Percentiles rank a stretch among this genome's conserved stretches.
Conservation (phyloP, 2,113 vertebrate genomes). For the Anoura caudifer region DNA sequence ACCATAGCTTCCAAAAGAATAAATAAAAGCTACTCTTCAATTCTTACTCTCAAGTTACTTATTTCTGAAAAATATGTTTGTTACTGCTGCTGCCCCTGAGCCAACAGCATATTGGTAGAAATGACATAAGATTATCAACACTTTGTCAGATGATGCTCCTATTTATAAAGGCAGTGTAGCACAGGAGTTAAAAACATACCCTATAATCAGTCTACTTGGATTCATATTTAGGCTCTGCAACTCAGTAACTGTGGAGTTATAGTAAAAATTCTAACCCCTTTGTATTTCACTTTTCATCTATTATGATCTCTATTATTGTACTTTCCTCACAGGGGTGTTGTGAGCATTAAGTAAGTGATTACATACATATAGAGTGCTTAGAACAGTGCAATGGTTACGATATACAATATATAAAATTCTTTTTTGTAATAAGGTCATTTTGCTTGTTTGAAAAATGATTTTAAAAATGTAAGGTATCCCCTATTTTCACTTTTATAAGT, state of each 20-base stretch:
- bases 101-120: conserved; percentile 4
- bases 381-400: neutral
- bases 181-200: neutral
- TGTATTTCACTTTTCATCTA: neutral
- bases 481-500: neutral
- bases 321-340: neutral
- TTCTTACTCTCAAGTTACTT: conserved; percentile 25
- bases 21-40: neutral
- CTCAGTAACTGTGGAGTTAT: neutral
- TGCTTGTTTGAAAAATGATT: conserved; percentile 1
- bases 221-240: neutral
- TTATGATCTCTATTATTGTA: neutral
- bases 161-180: neutral
- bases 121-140: neutral
- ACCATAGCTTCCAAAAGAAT: neutral
- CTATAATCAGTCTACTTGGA: neutral
- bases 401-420: neutral
- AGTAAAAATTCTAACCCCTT: neutral
- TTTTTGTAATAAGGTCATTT: neutral
- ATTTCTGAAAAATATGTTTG: conserved; percentile 31
- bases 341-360: neutral
- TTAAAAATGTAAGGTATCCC: neutral
- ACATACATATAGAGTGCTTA: neutral
- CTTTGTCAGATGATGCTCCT: neutral
- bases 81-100: neutral